Conservation (phyloP, 2,888 invertebrate species). For the Lamproptera curius region DNA sequence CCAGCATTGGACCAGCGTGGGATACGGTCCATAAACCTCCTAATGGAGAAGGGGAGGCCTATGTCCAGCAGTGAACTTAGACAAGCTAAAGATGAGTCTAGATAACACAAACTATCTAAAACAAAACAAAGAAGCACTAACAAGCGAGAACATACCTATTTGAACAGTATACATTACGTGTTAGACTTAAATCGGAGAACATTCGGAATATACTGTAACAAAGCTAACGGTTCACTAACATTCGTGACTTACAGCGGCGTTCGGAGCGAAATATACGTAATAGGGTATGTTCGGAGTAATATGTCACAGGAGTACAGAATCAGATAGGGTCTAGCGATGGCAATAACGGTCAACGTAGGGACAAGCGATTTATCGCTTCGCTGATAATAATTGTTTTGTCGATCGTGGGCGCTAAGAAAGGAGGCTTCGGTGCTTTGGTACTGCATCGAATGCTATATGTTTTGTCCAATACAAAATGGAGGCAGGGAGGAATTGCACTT, state of each 20-base stretch:
- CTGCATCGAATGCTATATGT: neutral
- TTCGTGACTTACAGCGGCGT: conserved; percentile 37
- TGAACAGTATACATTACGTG: conserved; percentile 1
- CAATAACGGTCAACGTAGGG: conserved; percentile 43
- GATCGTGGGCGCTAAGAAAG: conserved; percentile 47
- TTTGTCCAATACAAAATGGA: neutral
- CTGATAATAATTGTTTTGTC: conserved; percentile 53
- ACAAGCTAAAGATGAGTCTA: no score
- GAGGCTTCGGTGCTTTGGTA: conserved; percentile 34
- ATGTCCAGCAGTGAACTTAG: no score
- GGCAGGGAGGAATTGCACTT: neutral
- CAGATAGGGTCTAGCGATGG: conserved; percentile 44
- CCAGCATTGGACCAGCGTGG: no score
- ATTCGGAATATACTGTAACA: conserved; percentile 16
- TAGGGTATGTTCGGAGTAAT: conserved; percentile 42
- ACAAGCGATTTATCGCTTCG: conserved; percentile 51
- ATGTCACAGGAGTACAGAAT: conserved; percentile 48
- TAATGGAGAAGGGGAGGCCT: no score
- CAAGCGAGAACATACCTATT: neutral
- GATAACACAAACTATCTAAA: no score
- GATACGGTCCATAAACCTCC: no score
- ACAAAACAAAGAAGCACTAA: no score
- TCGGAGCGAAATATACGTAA: conserved; percentile 33
- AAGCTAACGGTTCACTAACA: conserved; percentile 16
- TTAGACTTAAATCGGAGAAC: conserved; percentile 13